Conservation (phyloP, 2,797 vertebrate genomes). For the Sternarchorhynchus goeldii region DNA sequence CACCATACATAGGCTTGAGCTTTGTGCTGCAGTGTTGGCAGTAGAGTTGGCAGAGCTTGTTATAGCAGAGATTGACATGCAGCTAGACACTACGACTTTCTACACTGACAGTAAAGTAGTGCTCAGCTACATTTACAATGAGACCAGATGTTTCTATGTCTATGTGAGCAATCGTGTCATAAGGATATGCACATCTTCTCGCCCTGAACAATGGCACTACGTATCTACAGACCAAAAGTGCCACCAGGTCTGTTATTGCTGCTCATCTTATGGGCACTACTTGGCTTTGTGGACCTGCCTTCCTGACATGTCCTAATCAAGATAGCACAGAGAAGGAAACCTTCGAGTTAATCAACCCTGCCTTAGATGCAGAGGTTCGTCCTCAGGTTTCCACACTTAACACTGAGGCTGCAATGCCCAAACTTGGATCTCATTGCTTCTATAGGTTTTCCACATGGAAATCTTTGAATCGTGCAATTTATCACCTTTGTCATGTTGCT, state of each 20-base stretch:
- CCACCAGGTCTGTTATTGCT: neutral
- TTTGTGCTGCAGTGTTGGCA: slow-evolving; percentile 40
- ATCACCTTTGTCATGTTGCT: neutral
- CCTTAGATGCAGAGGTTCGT: neutral
- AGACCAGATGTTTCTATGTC: slow-evolving; percentile 36
- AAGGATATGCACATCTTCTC: too few species aligned
- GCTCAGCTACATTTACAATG: slow-evolving; percentile 35
- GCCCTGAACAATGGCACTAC: too few species aligned
- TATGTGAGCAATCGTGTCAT: slow-evolving; percentile 40
- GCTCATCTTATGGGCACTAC: neutral
- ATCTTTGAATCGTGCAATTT: neutral
- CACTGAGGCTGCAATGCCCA: neutral
- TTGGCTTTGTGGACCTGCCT: neutral
- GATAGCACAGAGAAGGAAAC: neutral
- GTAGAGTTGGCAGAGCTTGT: slow-evolving; percentile 45
- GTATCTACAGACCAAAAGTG: too few species aligned
- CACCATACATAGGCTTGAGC: slow-evolving; percentile 34
- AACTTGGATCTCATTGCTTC: slow-evolving; percentile 2
- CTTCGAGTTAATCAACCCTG: slow-evolving; percentile 24
- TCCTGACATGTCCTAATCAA: neutral
- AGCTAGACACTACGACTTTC: slow-evolving; percentile 17
- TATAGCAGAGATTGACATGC: slow-evolving; percentile 23
- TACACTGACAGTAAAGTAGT: slow-evolving; percentile 47
- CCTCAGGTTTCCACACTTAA: slow-evolving; percentile 4
- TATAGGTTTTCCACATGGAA: slow-evolving; percentile 33